Base-by-base conservation (phyloP, 2,113 vertebrate species). In the Chionomys nivalis region DNA sequence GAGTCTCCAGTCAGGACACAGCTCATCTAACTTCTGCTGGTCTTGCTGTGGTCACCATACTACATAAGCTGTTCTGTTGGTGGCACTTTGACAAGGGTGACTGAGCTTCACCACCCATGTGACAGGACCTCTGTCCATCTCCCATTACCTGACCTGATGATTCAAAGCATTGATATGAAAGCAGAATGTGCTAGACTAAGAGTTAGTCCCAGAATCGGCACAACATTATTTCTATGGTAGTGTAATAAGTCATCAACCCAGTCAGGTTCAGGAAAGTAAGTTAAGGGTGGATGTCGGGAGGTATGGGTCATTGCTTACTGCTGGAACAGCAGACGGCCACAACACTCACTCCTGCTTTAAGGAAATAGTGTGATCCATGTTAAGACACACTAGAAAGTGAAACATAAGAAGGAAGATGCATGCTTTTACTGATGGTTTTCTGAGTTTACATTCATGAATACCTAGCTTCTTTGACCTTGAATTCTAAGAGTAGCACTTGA, bases 391-490 rank as follows among this genome's bases (percentile, higher is more conserved):
- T 70, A 87, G 44, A 68, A 70, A 68, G 26, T 36, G 21, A 3
- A 70, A 11, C 33, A 68, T 36, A 6, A n/a, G 70, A 77, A 89
- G 33, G 90, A 83, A 82, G 52, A 92, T 6, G 36, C 91, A 77
- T 5, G 33, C 21, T 33, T 68, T 89, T 94, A n/a, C 55, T 47
- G 19, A 4, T 44, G n/a, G 24, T 87, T 76, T 79, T 10, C 65
- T 89, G 49, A 85, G 28, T 66, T 93, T 58, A 66, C 21, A 17
- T 68, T 10, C 19, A 89, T 42, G 42, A 39, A 39, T 81, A 77
- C 58, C 14, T 55, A 61, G 76, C 23, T 68, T 47, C 58, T 88
- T 93, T 92, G 24, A 28, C 23, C 90, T 93, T 96, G 65, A 97
- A 88, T 88, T 87, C 83, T 49, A 58, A 92, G 47, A 90, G 52